phyloP scores from a whole-genome alignment of 1,140 invertebrate species.

The Camponotus pennsylvanicus region DNA sequence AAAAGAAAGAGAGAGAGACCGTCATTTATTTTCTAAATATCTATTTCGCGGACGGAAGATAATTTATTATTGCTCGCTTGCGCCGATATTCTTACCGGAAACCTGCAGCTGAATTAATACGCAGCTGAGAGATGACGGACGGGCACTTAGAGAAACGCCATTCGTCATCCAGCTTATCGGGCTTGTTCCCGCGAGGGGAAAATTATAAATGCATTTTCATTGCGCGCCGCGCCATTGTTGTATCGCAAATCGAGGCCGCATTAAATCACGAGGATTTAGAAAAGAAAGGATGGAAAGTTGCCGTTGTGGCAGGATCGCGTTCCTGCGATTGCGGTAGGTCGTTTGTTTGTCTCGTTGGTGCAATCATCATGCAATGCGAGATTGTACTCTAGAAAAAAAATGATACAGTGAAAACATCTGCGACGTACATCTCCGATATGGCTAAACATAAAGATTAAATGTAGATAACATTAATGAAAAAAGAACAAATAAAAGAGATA shows the following conservation, averaged over 20 bases:
- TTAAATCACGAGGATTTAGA: constrained; percentile 54
- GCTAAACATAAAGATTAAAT: background rate
- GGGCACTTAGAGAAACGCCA: constrained; percentile 34
- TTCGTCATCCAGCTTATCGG: constrained; percentile 36
- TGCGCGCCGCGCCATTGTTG: constrained; percentile 61
- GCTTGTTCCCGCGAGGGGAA: constrained; percentile 30
- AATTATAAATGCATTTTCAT: constrained; percentile 58
- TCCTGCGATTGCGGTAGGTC: background rate
- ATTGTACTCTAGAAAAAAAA: constrained; percentile 23
- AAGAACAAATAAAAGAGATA: background rate
- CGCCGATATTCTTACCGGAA: constrained; percentile 39
- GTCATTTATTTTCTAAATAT: constrained; percentile 45
- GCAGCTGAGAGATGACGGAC: constrained; percentile 27
- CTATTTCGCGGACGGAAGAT: constrained; percentile 19
- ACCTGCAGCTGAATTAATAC: constrained; percentile 40
- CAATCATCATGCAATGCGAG: constrained; percentile 37
- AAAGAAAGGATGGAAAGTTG: constrained; percentile 57
- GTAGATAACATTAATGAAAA: background rate
- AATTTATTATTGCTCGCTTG: constrained; percentile 29
- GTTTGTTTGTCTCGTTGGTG: constrained; percentile 23
- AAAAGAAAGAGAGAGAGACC: too few species aligned
- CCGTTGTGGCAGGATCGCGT: background rate
- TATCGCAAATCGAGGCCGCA: constrained; percentile 61
- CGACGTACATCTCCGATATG: constrained; percentile 1
- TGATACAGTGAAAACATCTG: background rate